Evolutionary conservation across 2,113 vertebrate species (phyloP).

Genomic region (Pholis gunnellus): DNA sequence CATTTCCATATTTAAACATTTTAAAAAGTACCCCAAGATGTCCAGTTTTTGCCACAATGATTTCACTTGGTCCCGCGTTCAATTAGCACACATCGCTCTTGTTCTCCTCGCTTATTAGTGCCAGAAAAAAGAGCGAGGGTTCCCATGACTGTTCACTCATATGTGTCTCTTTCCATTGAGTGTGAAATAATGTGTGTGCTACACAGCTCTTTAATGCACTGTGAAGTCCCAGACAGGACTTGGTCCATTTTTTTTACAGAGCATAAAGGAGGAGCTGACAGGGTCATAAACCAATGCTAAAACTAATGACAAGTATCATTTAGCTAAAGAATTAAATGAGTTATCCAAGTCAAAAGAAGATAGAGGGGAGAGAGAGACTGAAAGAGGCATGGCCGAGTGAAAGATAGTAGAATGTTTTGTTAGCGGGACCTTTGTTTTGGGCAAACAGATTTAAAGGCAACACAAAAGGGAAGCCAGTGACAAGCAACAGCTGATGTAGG

Average conservation of each 20-base stretch:
- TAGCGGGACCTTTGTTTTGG: conserved; percentile 76
- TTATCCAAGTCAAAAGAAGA: conserved; percentile 61
- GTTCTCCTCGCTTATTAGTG: conserved; percentile 22
- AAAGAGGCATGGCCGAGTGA: conserved; percentile 41
- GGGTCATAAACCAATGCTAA: conserved; percentile 44
- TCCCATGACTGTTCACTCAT: conserved; percentile 45
- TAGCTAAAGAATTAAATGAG: conserved; percentile 47
- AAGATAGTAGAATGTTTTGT: conserved; percentile 64
- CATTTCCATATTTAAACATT: neutral
- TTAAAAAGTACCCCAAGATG: neutral
- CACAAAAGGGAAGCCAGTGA: conserved; percentile 71
- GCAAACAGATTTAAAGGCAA: conserved; percentile 75
- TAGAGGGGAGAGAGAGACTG: conserved; percentile 22
- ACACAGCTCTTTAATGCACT: conserved; percentile 46
- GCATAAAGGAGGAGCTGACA: conserved; percentile 67
- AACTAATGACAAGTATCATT: conserved; percentile 55
- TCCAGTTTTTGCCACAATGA: neutral
- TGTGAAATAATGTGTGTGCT: conserved; percentile 43
- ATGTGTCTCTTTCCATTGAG: conserved; percentile 29
- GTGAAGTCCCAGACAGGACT: conserved; percentile 46
- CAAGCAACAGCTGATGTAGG: conserved; percentile 75
- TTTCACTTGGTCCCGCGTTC: neutral
- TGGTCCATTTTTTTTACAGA: conserved; percentile 63
- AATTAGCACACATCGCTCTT: conserved; percentile 22
- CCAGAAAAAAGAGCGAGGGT: conserved; percentile 24